Conservation (phyloP, 2,888 invertebrate genomes). For the Acronicta psi region DNA sequence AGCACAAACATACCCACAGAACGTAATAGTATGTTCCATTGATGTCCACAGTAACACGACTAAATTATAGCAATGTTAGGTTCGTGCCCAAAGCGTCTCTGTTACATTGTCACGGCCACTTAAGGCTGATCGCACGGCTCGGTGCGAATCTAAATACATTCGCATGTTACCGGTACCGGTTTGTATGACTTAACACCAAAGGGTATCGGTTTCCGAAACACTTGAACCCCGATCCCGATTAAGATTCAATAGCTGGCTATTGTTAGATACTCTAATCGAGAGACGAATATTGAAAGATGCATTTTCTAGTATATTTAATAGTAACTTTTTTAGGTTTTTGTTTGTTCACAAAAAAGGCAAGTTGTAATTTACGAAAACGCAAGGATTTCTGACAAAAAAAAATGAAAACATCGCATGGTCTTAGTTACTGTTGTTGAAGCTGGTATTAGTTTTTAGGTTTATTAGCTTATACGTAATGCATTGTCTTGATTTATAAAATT, state of each 20-base stretch:
- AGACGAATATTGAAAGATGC: too few relatives aligned
- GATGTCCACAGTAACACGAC: conserved; percentile 9
- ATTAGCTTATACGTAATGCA: too few relatives aligned
- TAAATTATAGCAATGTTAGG: conserved; percentile 24
- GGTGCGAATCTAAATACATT: conserved; percentile 36
- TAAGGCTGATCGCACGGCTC: conserved; percentile 29
- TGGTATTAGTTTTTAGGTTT: too few relatives aligned
- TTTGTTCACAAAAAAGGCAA: too few relatives aligned
- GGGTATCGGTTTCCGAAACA: conserved; percentile 42
- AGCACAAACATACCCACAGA: not conserved
- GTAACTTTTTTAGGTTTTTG: too few relatives aligned
- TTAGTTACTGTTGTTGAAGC: not conserved
- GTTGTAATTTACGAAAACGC: too few relatives aligned
- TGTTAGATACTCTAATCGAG: not conserved
- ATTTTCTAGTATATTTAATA: too few relatives aligned
- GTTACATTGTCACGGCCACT: conserved; percentile 30
- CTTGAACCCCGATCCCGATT: conserved; percentile 9
- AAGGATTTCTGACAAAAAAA: not conserved
- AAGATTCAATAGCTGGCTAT: conserved; percentile 7
- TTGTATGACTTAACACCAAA: conserved; percentile 30
- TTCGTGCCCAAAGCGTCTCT: conserved; percentile 31
- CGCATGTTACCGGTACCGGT: conserved; percentile 7
- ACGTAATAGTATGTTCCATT: conserved; percentile 4
- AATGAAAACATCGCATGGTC: too few relatives aligned
- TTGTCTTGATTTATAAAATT: too few relatives aligned